Conservation (phyloP, 2,888 invertebrate genomes). For the Ichneumoninae sp. region DNA sequence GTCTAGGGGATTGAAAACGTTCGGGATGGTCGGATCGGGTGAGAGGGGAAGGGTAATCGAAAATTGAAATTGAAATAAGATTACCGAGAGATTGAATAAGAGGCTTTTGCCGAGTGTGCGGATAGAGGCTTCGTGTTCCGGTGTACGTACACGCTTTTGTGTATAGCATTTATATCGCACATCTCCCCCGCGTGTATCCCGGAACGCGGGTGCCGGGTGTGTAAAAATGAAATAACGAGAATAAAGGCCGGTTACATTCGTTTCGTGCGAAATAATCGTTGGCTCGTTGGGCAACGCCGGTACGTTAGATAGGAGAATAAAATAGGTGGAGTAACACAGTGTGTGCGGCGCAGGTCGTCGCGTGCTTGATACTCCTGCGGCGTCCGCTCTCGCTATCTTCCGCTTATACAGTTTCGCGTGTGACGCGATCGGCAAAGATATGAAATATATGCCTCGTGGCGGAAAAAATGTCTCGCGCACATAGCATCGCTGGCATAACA, state of each 20-base stretch:
- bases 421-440: constrained; percentile 49
- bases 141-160: background rate
- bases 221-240: constrained; percentile 66
- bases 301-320: constrained; percentile 5
- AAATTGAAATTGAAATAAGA: constrained; percentile 39
- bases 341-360: constrained; percentile 47
- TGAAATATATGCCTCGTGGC: constrained; percentile 33
- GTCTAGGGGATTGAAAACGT: background rate
- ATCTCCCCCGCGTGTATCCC: background rate
- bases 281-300: background rate
- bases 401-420: constrained; percentile 56
- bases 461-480: constrained; percentile 25
- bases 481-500: constrained; percentile 38
- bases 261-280: constrained; percentile 63
- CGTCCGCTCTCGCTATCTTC: constrained; percentile 44
- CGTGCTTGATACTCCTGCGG: constrained; percentile 50
- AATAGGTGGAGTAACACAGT: background rate
- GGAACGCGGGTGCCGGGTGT: background rate
- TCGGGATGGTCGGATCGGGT: background rate
- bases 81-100: constrained; percentile 14
- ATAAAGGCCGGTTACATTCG: constrained; percentile 64
- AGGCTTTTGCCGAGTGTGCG: background rate
- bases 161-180: background rate
- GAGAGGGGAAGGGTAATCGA: background rate
- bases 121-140: constrained; percentile 10